phyloP scores from a whole-genome alignment of 2,797 vertebrate genomes.

The Tapera naevia region DNA sequence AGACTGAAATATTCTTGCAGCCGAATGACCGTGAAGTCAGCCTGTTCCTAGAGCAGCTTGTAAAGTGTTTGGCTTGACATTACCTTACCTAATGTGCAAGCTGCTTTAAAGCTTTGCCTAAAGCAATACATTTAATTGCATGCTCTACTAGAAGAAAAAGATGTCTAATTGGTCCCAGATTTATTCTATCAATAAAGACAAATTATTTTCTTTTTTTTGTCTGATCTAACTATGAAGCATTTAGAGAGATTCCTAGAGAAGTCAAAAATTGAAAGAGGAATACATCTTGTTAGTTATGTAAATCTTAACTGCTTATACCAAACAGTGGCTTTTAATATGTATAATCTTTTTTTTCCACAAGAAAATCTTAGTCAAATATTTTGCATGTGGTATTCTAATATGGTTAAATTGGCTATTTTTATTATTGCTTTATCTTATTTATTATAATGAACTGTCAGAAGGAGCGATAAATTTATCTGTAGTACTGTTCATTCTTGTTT shows the following conservation, averaged over 20 bases:
- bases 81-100: constrained; percentile 51
- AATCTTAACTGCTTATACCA: neutral
- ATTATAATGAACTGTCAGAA: neutral
- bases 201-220: neutral
- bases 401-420: neutral
- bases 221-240: neutral
- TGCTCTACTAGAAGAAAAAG: constrained; percentile 24
- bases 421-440: constrained; percentile 25
- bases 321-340: neutral
- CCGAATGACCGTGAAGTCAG: neutral
- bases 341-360: neutral
- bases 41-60: constrained; percentile 29
- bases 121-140: constrained; percentile 54
- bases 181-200: constrained; percentile 49
- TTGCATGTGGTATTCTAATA: neutral
- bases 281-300: neutral
- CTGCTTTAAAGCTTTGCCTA: constrained; percentile 27
- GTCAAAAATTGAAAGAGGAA: neutral
- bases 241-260: constrained; percentile 4
- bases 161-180: constrained; percentile 48
- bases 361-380: constrained; percentile 5
- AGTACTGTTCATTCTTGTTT: neutral
- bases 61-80: constrained; percentile 51
- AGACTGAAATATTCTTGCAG: constrained; percentile 14
- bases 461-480: neutral